These are phyloP conservation scores for Microctonus brassicae DNA, from an alignment of 2,888 invertebrate species.

Conservation along the genomic window DNA sequence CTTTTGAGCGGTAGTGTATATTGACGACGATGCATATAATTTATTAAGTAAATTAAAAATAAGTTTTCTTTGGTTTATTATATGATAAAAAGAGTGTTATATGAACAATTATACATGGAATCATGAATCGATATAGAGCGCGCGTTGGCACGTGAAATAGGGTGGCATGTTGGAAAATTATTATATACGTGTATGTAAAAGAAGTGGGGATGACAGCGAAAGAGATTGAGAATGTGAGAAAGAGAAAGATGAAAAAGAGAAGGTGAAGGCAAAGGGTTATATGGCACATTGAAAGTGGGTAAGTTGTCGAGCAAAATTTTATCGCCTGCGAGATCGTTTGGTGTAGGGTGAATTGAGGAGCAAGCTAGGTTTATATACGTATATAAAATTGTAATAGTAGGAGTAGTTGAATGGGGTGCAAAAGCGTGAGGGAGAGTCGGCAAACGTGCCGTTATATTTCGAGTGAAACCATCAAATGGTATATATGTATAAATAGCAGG, in stretches of 20 bases:
- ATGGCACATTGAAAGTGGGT: slow-evolving; percentile 60
- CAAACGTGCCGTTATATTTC: slow-evolving; percentile 30
- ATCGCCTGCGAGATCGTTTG: slow-evolving; percentile 63
- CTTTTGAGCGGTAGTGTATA: slow-evolving; percentile 15
- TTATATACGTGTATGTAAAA: neutral
- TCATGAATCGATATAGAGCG: slow-evolving; percentile 8
- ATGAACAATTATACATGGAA: neutral
- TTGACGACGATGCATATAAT: too few species aligned
- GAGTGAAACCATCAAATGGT: neutral
- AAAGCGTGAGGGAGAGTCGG: slow-evolving; percentile 47
- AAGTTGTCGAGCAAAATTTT: slow-evolving; percentile 67
- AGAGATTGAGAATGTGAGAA: too few species aligned
- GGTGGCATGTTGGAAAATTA: slow-evolving; percentile 41
- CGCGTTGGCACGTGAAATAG: slow-evolving; percentile 27
- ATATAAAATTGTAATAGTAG: neutral
- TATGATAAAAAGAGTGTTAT: neutral
- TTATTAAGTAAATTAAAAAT: neutral
- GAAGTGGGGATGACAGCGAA: too few species aligned
- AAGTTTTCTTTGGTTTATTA: too few species aligned
- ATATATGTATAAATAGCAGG: too few species aligned
- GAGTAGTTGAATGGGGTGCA: slow-evolving; percentile 20
- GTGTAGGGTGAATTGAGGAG: slow-evolving; percentile 51
- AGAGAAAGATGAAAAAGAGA: slow-evolving; percentile 22
- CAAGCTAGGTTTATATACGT: slow-evolving; percentile 22
- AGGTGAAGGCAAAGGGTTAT: slow-evolving; percentile 17